Conservation (phyloP, 2,113 vertebrate species). For the Procapra przewalskii region DNA sequence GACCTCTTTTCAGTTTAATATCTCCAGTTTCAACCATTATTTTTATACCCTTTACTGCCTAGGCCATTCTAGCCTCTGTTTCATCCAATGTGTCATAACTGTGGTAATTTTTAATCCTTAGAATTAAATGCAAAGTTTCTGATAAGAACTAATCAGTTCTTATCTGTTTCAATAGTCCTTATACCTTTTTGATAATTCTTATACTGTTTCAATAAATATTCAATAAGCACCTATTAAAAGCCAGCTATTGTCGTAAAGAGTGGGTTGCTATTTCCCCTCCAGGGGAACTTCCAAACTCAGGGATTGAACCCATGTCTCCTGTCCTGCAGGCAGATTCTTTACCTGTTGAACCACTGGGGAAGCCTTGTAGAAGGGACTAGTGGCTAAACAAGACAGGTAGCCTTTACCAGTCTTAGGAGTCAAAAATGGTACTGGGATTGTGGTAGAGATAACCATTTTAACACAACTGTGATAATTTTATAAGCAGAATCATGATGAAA, state of each 20-base stretch:
- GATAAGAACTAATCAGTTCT: neutral
- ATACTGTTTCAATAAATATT: neutral
- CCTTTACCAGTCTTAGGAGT: neutral
- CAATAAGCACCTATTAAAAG: neutral
- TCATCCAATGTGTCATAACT: neutral
- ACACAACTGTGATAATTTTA: neutral
- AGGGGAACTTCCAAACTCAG: neutral
- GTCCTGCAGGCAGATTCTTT: neutral
- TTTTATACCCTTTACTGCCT: neutral
- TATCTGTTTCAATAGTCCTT: neutral
- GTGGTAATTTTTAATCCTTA: neutral
- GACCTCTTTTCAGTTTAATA: neutral
- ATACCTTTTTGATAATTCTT: neutral
- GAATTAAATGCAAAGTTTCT: neutral
- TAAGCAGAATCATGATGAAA: neutral
- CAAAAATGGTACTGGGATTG: neutral
- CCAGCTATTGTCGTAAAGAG: neutral
- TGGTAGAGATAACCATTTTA: neutral
- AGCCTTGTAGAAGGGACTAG: neutral
- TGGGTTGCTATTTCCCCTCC: neutral
- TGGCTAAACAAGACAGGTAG: neutral
- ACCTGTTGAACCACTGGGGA: neutral
- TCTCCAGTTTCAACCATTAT: neutral
- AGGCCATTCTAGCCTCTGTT: neutral
- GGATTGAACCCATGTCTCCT: neutral